phyloP scores from a whole-genome alignment of 2,113 vertebrate species.

The Mungos mungo region DNA sequence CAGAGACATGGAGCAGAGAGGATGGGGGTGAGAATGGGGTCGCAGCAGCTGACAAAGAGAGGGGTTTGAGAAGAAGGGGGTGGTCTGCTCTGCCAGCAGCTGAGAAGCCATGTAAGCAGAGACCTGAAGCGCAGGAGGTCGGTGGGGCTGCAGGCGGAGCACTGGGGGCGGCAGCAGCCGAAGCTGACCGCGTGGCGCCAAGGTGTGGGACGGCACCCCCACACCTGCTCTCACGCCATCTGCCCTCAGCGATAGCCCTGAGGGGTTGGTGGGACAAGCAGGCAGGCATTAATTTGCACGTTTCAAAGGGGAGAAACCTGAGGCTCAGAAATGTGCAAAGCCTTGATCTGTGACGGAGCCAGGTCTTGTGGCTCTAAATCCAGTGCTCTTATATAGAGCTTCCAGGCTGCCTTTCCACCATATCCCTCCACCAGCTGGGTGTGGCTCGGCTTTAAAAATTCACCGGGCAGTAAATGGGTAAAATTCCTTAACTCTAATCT shows the following conservation, averaged over 20 bases:
- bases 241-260: rapidly evolving
- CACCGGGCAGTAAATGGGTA: neutral
- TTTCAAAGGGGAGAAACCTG: constrained; percentile 29
- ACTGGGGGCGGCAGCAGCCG: neutral
- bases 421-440: neutral
- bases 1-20: neutral
- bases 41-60: neutral
- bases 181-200: rapidly evolving
- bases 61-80: neutral
- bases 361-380: neutral
- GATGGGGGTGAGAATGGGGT: neutral
- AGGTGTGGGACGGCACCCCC: rapidly evolving
- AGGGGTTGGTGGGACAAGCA: neutral
- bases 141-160: neutral
- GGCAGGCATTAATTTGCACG: neutral
- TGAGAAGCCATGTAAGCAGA: neutral
- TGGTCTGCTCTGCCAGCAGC: neutral
- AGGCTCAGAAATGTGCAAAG: neutral
- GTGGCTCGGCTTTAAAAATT: neutral
- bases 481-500: neutral
- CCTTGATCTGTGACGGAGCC: neutral
- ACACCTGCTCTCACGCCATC: neutral
- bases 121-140: rapidly evolving
- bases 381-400: neutral
- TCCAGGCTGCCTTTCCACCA: neutral